Percentiles rank a stretch among this genome's conserved stretches.
These are phyloP conservation scores for Nycticryphes semicollaris DNA, from an alignment of 2,113 vertebrate genomes.

Conservation along the genomic window DNA sequence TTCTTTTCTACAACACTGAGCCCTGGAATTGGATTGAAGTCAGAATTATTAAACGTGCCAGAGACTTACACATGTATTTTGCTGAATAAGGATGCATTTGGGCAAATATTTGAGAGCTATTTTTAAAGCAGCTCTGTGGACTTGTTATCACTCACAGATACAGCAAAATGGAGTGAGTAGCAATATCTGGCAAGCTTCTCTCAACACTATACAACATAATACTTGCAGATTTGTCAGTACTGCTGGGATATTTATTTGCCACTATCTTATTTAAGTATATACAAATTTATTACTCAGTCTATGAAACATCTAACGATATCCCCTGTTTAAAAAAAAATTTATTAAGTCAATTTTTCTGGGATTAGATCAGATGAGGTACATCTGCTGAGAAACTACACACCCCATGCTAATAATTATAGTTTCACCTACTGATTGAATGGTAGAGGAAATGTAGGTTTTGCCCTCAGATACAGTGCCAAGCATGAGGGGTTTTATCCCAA, in stretches of 20 bases:
- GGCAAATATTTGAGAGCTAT: not conserved
- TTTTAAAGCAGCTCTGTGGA: not conserved
- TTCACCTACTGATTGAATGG: not conserved
- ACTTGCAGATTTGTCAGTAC: not conserved
- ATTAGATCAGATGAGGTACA: not conserved
- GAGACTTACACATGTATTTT: not conserved
- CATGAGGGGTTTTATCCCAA: not conserved
- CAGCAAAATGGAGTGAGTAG: not conserved
- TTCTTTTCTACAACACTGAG: not conserved
- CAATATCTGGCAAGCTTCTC: not conserved
- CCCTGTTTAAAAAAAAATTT: not conserved
- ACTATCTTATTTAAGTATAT: not conserved
- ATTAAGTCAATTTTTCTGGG: not conserved
- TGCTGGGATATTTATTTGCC: not conserved
- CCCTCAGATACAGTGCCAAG: not conserved
- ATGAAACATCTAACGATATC: not conserved
- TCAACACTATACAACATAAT: not conserved
- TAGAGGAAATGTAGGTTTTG: not conserved
- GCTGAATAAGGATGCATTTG: not conserved
- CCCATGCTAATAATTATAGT: not conserved
- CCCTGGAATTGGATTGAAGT: not conserved
- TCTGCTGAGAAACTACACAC: not conserved
- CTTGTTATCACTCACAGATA: not conserved
- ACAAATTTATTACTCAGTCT: not conserved
- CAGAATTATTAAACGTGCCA: not conserved